phyloP scores from a whole-genome alignment of 2,113 vertebrate genomes.

The Hippocampus zosterae region DNA sequence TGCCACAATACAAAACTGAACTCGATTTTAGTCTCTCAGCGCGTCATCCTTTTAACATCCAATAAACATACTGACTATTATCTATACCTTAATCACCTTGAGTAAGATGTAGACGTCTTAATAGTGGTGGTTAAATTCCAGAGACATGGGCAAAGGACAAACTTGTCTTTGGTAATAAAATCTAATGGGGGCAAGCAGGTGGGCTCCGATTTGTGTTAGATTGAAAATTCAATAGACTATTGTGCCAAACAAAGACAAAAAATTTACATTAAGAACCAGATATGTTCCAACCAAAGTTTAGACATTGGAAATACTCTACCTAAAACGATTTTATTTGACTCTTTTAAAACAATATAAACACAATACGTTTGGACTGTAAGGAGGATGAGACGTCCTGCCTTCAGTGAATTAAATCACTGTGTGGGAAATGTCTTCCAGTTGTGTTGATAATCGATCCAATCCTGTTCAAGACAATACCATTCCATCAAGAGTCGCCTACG shows the following conservation, averaged over 20 bases:
- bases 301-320: too few relatives aligned
- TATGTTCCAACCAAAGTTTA: too few relatives aligned
- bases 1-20: background rate
- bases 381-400: too few relatives aligned
- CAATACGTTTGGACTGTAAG: too few relatives aligned
- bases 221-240: background rate
- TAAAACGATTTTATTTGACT: too few relatives aligned
- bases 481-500: background rate
- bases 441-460: too few relatives aligned
- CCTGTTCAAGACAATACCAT: background rate
- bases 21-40: background rate
- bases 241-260: background rate
- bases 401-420: too few relatives aligned
- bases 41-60: background rate
- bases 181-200: conserved; percentile 3
- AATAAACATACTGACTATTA: background rate
- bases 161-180: conserved; percentile 9
- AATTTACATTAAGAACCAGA: background rate
- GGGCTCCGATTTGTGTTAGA: background rate
- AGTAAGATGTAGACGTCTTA: conserved; percentile 6
- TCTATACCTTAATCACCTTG: background rate
- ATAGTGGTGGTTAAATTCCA: conserved; percentile 8
- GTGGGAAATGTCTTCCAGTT: too few relatives aligned
- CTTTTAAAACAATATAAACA: too few relatives aligned
- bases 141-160: conserved; percentile 8